Conservation (phyloP, 1,140 invertebrate species). For the Varroa destructor region DNA sequence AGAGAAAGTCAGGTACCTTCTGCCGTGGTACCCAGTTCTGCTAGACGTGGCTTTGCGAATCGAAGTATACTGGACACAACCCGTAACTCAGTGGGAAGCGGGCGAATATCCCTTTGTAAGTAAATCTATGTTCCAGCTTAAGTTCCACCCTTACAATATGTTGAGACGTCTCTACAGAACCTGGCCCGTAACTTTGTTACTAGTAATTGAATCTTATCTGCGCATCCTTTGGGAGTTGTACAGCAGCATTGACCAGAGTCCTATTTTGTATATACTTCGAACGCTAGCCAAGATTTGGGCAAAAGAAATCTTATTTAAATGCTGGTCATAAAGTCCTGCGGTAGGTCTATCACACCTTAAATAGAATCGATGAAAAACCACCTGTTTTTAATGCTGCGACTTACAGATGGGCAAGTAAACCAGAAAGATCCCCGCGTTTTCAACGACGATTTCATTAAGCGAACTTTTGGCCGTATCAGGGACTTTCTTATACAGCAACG, state of each 20-base stretch:
- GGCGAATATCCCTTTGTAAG: constrained; percentile 11
- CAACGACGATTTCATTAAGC: constrained; percentile 19
- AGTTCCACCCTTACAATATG: no score
- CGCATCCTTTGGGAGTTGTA: no score
- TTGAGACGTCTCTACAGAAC: no score
- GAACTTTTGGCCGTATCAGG: not conserved
- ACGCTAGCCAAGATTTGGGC: no score
- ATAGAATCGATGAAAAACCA: not conserved
- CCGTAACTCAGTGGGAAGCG: not conserved
- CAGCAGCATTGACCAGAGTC: no score
- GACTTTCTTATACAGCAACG: constrained; percentile 1
- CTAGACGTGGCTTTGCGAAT: constrained; percentile 10
- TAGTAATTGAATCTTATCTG: no score
- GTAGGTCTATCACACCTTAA: no score
- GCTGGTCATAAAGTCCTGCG: no score
- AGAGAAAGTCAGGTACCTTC: constrained; percentile 20
- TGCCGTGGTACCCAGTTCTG: not conserved
- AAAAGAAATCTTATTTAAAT: no score
- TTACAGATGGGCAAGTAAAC: constrained; percentile 4
- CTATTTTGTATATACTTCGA: no score
- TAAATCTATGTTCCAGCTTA: not conserved
- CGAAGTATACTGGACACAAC: constrained; percentile 1
- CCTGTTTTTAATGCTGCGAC: not conserved
- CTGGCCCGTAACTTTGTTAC: no score
- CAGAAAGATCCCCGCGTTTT: constrained; percentile 1